phyloP scores from a whole-genome alignment of 2,888 invertebrate genomes.

The Onchidella celtica region DNA sequence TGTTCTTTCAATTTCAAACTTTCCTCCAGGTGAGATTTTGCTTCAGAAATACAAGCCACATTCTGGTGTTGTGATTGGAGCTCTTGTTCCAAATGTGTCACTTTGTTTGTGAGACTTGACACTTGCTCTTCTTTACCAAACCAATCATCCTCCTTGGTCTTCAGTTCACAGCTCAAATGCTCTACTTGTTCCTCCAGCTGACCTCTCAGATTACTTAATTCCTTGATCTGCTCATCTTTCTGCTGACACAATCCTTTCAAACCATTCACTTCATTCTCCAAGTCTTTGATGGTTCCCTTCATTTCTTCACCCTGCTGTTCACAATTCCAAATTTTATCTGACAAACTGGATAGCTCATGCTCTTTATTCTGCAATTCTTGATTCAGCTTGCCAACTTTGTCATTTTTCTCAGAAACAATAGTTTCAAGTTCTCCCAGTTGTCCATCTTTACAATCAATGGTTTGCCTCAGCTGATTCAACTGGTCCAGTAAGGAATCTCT shows the following conservation, averaged over 20 bases:
- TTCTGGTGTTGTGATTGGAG: neutral
- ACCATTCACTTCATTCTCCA: neutral
- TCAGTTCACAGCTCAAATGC: neutral
- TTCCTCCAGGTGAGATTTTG: conserved; percentile 22
- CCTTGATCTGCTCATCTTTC: neutral
- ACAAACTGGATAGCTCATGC: too few species aligned
- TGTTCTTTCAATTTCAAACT: conserved; percentile 17
- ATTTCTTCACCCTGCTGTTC: neutral
- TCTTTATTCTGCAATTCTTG: conserved; percentile 6
- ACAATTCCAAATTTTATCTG: neutral
- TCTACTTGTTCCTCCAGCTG: neutral
- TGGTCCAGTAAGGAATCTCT: conserved; percentile 53
- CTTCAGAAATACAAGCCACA: neutral
- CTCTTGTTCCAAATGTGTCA: neutral
- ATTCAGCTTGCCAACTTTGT: neutral
- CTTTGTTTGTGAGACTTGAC: neutral
- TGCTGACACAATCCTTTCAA: neutral
- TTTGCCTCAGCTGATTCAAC: conserved; percentile 34
- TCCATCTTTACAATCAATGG: neutral
- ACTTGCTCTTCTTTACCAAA: neutral
- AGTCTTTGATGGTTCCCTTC: neutral
- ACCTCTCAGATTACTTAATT: neutral
- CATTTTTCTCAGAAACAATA: conserved; percentile 10
- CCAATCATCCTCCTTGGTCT: neutral
- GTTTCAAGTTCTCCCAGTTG: conserved; percentile 1